These are phyloP conservation scores for Murina feae DNA, from an alignment of 2,113 vertebrate genomes.

Conservation along the genomic window DNA sequence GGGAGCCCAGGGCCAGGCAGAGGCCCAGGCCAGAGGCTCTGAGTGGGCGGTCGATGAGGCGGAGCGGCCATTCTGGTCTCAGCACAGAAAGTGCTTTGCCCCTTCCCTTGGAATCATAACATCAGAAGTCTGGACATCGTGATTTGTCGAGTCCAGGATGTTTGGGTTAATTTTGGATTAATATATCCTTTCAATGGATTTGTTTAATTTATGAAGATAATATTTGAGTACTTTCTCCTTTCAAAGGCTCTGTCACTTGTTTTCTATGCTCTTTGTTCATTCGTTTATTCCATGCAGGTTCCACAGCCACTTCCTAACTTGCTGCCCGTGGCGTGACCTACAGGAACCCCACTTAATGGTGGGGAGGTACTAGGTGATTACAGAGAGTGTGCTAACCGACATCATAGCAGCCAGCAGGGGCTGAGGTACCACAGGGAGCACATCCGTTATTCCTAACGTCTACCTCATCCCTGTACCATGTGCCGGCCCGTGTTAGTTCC, in stretches of 20 bases:
- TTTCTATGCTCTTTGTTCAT: not conserved
- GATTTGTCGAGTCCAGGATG: not conserved
- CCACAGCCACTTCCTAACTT: not conserved
- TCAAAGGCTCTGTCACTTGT: not conserved
- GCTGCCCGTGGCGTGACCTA: not conserved
- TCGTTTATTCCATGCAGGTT: not conserved
- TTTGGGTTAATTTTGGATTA: not conserved
- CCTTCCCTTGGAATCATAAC: not conserved
- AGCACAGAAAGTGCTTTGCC: not conserved
- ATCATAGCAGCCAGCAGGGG: not conserved
- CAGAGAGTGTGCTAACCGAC: not conserved
- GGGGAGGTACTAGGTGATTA: not conserved
- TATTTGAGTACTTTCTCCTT: not conserved
- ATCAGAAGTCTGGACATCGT: not conserved
- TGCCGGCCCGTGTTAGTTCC: not conserved
- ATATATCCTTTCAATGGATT: not conserved
- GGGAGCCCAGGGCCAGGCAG: not conserved
- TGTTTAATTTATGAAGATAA: not conserved
- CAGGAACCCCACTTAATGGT: not conserved
- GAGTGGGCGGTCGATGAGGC: not conserved
- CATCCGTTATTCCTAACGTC: not conserved
- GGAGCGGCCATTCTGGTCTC: rapidly evolving
- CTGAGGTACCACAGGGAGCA: not conserved
- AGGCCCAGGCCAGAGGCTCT: not conserved
- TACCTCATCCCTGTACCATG: not conserved